phyloP scores from a whole-genome alignment of 2,113 vertebrate species.

The Tupaia chinensis region DNA sequence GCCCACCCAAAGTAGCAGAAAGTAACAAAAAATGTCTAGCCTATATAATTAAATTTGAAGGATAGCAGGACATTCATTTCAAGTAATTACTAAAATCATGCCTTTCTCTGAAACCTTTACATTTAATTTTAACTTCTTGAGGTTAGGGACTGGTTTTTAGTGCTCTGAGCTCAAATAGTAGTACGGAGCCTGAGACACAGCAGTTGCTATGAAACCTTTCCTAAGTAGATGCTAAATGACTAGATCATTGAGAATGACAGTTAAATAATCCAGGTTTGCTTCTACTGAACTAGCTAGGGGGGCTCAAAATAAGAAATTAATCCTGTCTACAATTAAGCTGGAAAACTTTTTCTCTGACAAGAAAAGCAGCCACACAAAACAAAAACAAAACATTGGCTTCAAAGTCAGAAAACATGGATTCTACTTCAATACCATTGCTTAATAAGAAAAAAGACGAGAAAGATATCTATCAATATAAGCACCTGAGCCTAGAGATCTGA shows the following conservation, averaged over 20 bases:
- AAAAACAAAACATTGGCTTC: background rate
- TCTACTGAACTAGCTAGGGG: background rate
- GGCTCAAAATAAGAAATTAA: background rate
- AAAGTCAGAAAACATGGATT: background rate
- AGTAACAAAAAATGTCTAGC: slow-evolving; percentile 39
- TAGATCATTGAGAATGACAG: background rate
- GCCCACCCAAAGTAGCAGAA: background rate
- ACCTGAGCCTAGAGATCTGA: background rate
- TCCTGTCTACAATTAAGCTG: background rate
- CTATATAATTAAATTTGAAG: slow-evolving; percentile 48
- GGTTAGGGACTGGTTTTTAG: background rate
- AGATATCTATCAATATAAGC: background rate
- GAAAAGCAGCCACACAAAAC: background rate
- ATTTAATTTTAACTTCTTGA: slow-evolving; percentile 41
- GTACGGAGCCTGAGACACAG: background rate
- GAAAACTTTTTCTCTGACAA: slow-evolving; percentile 2
- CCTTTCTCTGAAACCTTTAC: background rate
- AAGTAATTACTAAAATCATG: slow-evolving; percentile 31
- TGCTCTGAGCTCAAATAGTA: background rate
- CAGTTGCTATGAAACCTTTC: background rate
- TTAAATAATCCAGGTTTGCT: background rate
- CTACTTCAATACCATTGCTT: background rate
- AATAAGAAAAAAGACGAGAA: background rate
- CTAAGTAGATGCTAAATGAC: background rate
- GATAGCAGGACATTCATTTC: slow-evolving; percentile 44